Evolutionary conservation across 2,113 vertebrate genomes (phyloP).

Genomic region (Melospiza georgiana): DNA sequence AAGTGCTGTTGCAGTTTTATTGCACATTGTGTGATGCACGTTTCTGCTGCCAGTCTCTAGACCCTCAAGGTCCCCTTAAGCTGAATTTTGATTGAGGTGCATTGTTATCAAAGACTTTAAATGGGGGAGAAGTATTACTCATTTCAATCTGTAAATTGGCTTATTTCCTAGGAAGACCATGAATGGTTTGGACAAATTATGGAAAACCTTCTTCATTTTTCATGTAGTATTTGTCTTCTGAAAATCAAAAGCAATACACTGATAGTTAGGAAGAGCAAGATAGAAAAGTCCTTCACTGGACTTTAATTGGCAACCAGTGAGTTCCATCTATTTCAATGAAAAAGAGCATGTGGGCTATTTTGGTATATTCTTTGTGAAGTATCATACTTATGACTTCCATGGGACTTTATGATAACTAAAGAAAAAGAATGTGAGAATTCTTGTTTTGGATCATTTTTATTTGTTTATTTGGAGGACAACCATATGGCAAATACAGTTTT

Average conservation of each 20-base stretch:
- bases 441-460: constrained; percentile 27
- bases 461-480: constrained; percentile 41
- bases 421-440: constrained; percentile 9
- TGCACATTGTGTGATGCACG: neutral
- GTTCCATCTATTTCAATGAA: neutral
- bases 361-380: neutral
- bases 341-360: neutral
- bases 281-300: neutral
- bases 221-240: neutral
- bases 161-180: neutral
- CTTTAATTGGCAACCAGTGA: neutral
- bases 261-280: neutral
- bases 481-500: constrained; percentile 53
- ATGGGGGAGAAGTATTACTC: neutral
- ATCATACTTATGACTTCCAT: neutral
- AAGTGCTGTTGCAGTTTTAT: neutral
- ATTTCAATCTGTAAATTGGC: neutral
- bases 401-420: neutral
- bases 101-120: neutral
- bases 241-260: neutral
- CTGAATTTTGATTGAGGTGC: neutral
- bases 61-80: neutral
- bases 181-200: neutral
- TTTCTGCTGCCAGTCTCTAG: neutral
- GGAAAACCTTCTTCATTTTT: neutral